Base-by-base conservation (phyloP, 2,888 invertebrate species). In the Entomobrya multifasciata region DNA sequence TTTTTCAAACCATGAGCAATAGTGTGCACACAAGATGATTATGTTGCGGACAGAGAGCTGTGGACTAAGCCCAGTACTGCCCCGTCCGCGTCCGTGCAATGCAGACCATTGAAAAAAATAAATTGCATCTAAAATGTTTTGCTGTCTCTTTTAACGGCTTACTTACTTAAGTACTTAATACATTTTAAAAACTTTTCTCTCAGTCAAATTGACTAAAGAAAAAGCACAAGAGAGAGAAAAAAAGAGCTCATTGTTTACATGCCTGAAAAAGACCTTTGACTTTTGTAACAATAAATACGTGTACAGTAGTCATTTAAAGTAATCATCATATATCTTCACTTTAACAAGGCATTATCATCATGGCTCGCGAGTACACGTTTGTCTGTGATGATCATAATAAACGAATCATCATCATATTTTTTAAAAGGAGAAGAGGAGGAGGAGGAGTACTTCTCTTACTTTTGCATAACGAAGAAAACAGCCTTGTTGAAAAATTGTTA, bases 261-360 rank as follows among this genome's bases (percentile, higher is more conserved):
- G 86, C 44, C 60, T 77, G 60, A 25, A 77, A 60, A 77, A 79
- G 86, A 86, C 86, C 86, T 86, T 74, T 86, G 86, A 86, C 86
- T 86, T 80, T 79, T 86, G 86, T 86, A 80, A 86, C 79, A 74
- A 86, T 86, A 86, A 86, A 86, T 86, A 86, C 86, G 86, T 80
- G 86, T 86, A 86, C 86, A 80, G 86, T 86, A 86, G 86, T 86
- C 86, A 86, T 86, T 85, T 30, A 72, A 77, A 72, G 86, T 77
- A 79, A 86, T 86, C 86, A 86, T 80, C 86, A 86, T 86, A 47
- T 72, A 86, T 86, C 86, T 86, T 79, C 74, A 57, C 79, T 79
- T 60, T 72, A 86, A 80, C 86, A 78, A 79, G 79, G 27, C 67
- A 77, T 62, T 49, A 30, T 36, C 47, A 22, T 49, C 49, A 36